phyloP scores from a whole-genome alignment of 2,113 vertebrate species.

The Sinosuthora webbiana region DNA sequence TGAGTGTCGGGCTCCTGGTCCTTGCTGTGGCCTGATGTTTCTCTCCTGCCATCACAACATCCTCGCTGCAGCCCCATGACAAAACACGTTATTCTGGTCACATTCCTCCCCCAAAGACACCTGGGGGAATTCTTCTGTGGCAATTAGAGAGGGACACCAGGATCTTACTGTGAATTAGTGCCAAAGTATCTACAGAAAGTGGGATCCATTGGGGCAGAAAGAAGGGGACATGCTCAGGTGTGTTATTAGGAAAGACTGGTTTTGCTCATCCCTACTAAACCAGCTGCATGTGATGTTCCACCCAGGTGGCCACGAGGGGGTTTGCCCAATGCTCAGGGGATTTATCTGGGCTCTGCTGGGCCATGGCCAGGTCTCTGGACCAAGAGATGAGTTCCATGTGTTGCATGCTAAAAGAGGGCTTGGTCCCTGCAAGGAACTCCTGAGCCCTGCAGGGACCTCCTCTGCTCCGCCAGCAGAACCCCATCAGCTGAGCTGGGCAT shows the following conservation, averaged over 20 bases:
- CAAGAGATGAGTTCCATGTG: not conserved
- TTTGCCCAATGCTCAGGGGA: not conserved
- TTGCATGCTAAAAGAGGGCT: not conserved
- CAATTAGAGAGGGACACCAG: not conserved
- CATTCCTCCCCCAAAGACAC: not conserved
- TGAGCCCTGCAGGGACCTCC: not conserved
- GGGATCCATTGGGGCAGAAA: not conserved
- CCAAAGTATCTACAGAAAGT: not conserved
- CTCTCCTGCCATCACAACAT: not conserved
- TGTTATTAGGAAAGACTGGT: not conserved
- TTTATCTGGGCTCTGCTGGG: not conserved
- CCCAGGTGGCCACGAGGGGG: fast-evolving
- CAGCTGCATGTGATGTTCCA: not conserved
- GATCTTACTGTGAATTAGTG: not conserved
- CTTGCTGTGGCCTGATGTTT: not conserved
- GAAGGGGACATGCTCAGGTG: not conserved
- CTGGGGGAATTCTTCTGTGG: not conserved
- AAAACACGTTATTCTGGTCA: not conserved
- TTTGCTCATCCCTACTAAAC: not conserved
- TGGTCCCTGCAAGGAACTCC: fast-evolving
- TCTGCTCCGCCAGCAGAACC: not conserved
- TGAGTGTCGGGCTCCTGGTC: not conserved
- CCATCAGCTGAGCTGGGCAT: fast-evolving
- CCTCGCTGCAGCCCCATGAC: fast-evolving
- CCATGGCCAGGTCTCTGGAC: not conserved